Conservation (phyloP, 2,888 invertebrate genomes). For the Cremastinae sp. region DNA sequence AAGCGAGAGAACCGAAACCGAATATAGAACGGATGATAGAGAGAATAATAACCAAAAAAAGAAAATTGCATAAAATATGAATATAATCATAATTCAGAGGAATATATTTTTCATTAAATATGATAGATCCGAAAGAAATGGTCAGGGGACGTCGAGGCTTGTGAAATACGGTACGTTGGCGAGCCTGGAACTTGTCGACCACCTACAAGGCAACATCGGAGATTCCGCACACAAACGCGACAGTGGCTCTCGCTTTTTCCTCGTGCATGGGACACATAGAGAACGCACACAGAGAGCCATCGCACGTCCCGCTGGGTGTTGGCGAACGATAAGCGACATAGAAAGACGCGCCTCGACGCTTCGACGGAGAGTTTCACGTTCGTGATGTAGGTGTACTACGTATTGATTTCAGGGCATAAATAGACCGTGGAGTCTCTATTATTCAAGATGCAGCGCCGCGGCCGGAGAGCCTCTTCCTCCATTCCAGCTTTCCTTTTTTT, state of each 20-base stretch:
- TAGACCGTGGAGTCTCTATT: constrained; percentile 77
- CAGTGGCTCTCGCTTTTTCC: no score
- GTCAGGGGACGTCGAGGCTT: no score
- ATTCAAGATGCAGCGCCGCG: constrained; percentile 78
- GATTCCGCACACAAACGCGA: neutral
- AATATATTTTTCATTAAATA: no score
- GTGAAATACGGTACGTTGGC: constrained; percentile 22
- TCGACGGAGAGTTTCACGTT: constrained; percentile 55
- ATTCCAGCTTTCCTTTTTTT: constrained; percentile 17
- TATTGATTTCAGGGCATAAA: constrained; percentile 79
- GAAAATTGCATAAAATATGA: no score
- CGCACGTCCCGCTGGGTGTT: constrained; percentile 26
- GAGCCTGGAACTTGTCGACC: constrained; percentile 44
- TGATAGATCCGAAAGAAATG: no score
- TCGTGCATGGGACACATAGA: no score
- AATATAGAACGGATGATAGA: no score
- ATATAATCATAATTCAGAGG: no score
- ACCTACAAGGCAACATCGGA: constrained; percentile 49
- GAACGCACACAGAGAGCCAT: neutral
- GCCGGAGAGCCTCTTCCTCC: constrained; percentile 55
- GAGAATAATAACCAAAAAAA: no score
- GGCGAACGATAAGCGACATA: constrained; percentile 38
- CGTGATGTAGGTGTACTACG: constrained; percentile 66
- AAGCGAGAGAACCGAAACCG: no score
- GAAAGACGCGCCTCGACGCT: constrained; percentile 43